These are phyloP conservation scores for Hypsibius dujardini DNA, from an alignment of 1,140 invertebrate genomes.

Conservation along the genomic window DNA sequence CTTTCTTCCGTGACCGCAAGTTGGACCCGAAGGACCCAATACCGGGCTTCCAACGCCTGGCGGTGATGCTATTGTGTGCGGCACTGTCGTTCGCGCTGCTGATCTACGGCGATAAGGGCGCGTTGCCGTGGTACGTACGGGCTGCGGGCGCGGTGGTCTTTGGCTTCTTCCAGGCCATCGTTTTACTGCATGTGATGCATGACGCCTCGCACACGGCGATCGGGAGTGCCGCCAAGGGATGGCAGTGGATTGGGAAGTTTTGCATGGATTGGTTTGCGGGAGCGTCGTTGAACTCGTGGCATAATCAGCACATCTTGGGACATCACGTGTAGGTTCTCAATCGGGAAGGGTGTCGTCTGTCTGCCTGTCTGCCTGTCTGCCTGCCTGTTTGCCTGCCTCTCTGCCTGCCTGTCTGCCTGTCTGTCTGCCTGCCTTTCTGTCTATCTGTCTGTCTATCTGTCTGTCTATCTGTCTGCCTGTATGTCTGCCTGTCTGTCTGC, in stretches of 20 bases:
- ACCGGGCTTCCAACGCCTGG: neutral
- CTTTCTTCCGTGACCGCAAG: neutral
- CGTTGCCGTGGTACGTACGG: neutral
- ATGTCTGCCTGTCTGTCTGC: too few relatives aligned
- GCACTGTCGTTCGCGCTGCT: neutral
- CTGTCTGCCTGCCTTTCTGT: too few relatives aligned
- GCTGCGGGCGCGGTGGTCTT: neutral
- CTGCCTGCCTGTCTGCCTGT: too few relatives aligned
- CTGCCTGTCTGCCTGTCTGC: too few relatives aligned
- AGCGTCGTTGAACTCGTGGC: neutral
- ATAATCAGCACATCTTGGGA: conserved; percentile 9
- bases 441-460: too few relatives aligned
- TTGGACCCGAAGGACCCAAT: neutral
- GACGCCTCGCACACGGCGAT: neutral
- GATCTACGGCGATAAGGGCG: neutral
- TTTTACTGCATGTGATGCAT: conserved; percentile 6
- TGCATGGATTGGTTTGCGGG: neutral
- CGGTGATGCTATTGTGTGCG: neutral
- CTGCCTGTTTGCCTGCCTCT: too few relatives aligned
- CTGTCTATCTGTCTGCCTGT: too few relatives aligned
- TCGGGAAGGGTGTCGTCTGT: too few relatives aligned
- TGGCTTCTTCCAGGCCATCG: neutral
- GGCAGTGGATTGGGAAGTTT: neutral
- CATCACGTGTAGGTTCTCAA: too few relatives aligned
- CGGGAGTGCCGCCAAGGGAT: neutral